Conservation (phyloP, 2,888 invertebrate species). For the Tetragonula carbonaria region DNA sequence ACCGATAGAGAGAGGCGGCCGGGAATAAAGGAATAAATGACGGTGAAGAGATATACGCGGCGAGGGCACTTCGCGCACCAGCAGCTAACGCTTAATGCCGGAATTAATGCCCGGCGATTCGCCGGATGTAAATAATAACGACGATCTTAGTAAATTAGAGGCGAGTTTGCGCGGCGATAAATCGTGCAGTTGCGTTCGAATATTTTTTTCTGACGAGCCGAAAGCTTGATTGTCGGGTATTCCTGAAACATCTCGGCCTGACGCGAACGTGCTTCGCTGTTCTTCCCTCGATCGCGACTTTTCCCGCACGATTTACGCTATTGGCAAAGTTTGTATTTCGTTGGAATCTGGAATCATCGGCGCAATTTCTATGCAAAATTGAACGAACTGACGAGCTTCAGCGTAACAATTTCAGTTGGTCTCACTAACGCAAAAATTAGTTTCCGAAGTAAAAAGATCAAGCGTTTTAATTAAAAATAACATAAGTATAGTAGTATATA, state of each 20-base stretch:
- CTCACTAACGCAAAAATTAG: too few species aligned
- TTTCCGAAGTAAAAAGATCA: too few species aligned
- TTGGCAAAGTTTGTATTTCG: too few species aligned
- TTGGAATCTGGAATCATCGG: too few species aligned
- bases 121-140: conserved; percentile 14
- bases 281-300: too few species aligned
- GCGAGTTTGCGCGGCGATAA: conserved; percentile 18
- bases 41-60: conserved; percentile 53
- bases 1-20: conserved; percentile 58
- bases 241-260: neutral
- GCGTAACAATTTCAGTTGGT: too few species aligned
- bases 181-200: neutral
- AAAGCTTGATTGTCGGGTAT: neutral
- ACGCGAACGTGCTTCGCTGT: neutral
- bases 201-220: neutral
- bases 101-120: conserved; percentile 21
- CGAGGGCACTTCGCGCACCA: neutral
- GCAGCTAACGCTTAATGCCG: conserved; percentile 24
- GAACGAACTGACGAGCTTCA: too few species aligned
- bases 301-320: too few species aligned
- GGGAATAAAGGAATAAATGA: conserved; percentile 65
- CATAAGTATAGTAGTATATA: too few species aligned
- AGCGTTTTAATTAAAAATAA: too few species aligned
- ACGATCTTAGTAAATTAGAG: conserved; percentile 17
- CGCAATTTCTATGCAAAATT: too few species aligned